Conservation (phyloP, 1,140 invertebrate species). For the Eupeodes corollae region DNA sequence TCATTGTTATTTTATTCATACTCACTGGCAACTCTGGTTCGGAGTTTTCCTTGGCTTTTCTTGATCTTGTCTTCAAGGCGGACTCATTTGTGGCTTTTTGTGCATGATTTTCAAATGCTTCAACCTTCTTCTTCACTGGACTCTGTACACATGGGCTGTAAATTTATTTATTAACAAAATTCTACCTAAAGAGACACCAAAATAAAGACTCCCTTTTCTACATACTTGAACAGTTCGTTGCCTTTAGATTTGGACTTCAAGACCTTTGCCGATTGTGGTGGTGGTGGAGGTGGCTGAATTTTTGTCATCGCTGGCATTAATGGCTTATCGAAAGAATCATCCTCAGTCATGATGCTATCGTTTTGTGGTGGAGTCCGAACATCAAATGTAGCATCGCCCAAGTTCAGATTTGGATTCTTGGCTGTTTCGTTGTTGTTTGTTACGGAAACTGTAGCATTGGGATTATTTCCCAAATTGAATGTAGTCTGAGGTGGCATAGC, state of each 20-base stretch:
- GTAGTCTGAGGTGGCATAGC: constrained; percentile 6
- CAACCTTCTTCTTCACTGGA: constrained; percentile 48
- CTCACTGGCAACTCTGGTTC: constrained; percentile 1
- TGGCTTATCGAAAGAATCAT: constrained; percentile 20
- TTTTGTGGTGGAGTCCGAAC: constrained; percentile 7
- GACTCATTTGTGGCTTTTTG: constrained; percentile 1
- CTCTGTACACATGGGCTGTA: constrained; percentile 47
- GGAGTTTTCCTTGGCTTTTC: constrained; percentile 16
- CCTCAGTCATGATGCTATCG: constrained; percentile 28
- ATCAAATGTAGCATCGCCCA: constrained; percentile 16
- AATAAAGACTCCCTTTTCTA: not conserved
- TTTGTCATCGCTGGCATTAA: constrained; percentile 1
- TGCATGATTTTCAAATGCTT: constrained; percentile 47
- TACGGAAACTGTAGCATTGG: constrained; percentile 7
- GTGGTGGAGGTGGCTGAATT: not conserved
- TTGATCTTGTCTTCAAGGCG: not conserved
- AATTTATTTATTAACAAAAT: too few relatives aligned
- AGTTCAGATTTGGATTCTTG: not conserved
- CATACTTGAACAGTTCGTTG: constrained; percentile 34
- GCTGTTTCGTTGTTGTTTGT: constrained; percentile 5
- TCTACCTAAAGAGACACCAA: too few relatives aligned
- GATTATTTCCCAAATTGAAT: constrained; percentile 7
- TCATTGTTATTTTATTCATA: not conserved
- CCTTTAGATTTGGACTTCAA: constrained; percentile 21
- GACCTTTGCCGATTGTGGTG: constrained; percentile 9